These are phyloP conservation scores for Geopemphigus sp. DNA, from an alignment of 1,140 invertebrate genomes.

Conservation along the genomic window DNA sequence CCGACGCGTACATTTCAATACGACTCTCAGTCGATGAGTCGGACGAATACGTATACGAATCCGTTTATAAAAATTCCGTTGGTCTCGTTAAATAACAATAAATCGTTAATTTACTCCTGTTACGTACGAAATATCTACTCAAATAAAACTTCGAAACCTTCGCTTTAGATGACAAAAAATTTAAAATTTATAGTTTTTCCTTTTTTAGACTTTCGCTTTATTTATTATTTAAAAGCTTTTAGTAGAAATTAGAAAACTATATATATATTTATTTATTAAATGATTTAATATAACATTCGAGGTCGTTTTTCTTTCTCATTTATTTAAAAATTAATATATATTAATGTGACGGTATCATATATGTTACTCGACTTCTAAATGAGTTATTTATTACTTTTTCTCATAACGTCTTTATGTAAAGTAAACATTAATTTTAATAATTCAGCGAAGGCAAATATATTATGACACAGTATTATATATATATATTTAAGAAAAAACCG, in stretches of 20 bases:
- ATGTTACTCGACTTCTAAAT: neutral
- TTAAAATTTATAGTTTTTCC: neutral
- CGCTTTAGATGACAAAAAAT: neutral
- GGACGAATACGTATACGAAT: no score
- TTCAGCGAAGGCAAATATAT: neutral
- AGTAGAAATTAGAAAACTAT: neutral
- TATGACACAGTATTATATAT: neutral
- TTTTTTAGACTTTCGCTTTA: neutral
- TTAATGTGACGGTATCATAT: neutral
- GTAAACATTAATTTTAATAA: neutral
- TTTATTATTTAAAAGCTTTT: neutral
- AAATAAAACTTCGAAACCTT: no score
- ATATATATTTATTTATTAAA: slow-evolving; percentile 2
- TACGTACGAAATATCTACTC: no score
- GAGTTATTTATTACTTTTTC: neutral
- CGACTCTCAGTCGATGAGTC: no score
- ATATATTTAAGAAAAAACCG: neutral
- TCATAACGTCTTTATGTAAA: neutral
- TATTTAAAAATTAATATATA: neutral
- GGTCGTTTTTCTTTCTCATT: neutral
- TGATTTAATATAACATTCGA: neutral
- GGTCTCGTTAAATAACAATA: no score
- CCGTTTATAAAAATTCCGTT: no score
- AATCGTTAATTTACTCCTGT: no score
- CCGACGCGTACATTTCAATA: no score